These are phyloP conservation scores for Linnaemya tessellans DNA, from an alignment of 2,888 invertebrate genomes.

Conservation along the genomic window DNA sequence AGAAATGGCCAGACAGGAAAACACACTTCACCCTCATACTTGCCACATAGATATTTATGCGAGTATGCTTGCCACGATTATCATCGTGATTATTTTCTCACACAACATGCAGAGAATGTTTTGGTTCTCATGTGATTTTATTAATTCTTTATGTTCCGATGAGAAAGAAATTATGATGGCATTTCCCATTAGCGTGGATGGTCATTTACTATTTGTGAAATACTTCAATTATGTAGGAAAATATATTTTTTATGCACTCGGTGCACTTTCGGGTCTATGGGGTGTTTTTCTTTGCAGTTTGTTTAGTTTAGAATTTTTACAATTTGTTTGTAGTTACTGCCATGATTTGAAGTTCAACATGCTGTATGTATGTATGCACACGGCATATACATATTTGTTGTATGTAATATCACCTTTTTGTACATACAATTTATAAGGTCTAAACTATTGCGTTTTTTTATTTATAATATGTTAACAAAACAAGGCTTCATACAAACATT, in stretches of 20 bases:
- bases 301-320: neutral
- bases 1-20: constrained; percentile 17
- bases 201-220: constrained; percentile 55
- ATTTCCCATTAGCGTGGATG: constrained; percentile 43
- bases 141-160: constrained; percentile 70
- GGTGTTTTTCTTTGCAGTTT: neutral
- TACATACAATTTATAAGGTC: no score
- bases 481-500: no score
- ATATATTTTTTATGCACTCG: neutral
- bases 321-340: neutral
- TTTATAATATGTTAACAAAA: no score
- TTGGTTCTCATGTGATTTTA: constrained; percentile 80
- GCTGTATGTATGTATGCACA: no score
- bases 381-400: no score
- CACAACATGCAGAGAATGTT: constrained; percentile 74
- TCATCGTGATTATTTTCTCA: constrained; percentile 58
- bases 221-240: constrained; percentile 38
- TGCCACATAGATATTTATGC: constrained; percentile 20
- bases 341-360: neutral
- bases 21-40: constrained; percentile 68
- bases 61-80: constrained; percentile 52
- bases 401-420: no score
- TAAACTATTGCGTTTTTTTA: no score
- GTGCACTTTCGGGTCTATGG: neutral
- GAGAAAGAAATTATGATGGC: constrained; percentile 65